Percentiles rank a stretch among this genome's conserved stretches.
These are phyloP conservation scores for Mythimna pallens DNA, from an alignment of 2,888 invertebrate species.

Conservation along the genomic window DNA sequence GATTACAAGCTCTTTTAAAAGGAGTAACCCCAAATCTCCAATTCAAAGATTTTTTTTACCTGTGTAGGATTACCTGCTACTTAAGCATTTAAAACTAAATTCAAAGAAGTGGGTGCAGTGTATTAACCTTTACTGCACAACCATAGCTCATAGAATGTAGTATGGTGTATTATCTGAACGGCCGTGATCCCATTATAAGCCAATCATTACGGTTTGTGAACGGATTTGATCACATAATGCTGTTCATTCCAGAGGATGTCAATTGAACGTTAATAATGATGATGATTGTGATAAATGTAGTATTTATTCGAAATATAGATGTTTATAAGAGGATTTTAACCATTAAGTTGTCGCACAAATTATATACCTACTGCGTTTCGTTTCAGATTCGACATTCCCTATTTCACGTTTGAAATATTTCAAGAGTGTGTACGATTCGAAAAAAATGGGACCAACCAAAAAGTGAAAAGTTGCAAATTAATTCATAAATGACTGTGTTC, in stretches of 20 bases:
- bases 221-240: constrained; percentile 29
- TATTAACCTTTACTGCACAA: constrained; percentile 1
- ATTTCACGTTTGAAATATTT: not conserved
- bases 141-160: constrained; percentile 17
- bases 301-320: not conserved
- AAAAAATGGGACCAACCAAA: too few relatives aligned
- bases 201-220: constrained; percentile 41
- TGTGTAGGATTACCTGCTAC: not conserved
- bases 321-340: not conserved
- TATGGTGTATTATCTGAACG: constrained; percentile 20
- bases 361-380: too few relatives aligned
- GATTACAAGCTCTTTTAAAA: not conserved
- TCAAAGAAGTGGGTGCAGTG: constrained; percentile 10
- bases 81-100: not conserved
- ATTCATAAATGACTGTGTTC: too few relatives aligned
- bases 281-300: not conserved
- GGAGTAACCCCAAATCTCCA: too few relatives aligned
- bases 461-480: too few relatives aligned
- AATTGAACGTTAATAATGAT: constrained; percentile 1
- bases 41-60: not conserved
- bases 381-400: not conserved
- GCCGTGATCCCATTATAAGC: constrained; percentile 30
- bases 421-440: too few relatives aligned
- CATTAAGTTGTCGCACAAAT: not conserved
- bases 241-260: constrained; percentile 1